Evolutionary conservation across 2,113 vertebrate genomes (phyloP).

Genomic region (Amblyopsis rosae): DNA sequence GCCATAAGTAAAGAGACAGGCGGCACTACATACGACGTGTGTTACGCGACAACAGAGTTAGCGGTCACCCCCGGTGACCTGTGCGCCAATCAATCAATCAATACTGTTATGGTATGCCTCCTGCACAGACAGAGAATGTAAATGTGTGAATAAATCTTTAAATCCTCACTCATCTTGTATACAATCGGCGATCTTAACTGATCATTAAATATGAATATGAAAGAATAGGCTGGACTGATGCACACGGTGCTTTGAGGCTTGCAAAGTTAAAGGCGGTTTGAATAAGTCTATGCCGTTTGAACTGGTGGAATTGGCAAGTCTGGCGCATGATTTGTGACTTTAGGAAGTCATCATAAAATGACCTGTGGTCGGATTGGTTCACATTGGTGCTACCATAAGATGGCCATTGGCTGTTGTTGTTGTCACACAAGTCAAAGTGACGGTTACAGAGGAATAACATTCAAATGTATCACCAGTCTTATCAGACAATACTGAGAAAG

Average conservation of each 20-base stretch:
- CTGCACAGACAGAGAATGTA: constrained; percentile 38
- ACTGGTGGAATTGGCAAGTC: neutral
- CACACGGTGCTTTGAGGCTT: constrained; percentile 19
- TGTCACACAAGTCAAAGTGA: constrained; percentile 1
- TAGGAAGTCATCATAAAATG: too few species aligned
- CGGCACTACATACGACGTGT: constrained; percentile 54
- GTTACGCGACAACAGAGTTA: constrained; percentile 68
- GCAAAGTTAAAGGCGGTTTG: neutral
- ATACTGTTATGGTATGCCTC: constrained; percentile 64
- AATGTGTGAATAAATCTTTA: constrained; percentile 63
- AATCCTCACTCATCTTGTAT: constrained; percentile 51
- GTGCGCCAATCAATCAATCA: constrained; percentile 69
- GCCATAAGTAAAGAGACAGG: constrained; percentile 64
- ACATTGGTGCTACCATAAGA: neutral
- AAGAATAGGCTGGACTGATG: constrained; percentile 23
- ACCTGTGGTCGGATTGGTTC: too few species aligned
- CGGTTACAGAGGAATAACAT: neutral
- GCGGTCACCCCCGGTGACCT: constrained; percentile 69
- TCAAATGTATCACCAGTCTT: too few species aligned
- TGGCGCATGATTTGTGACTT: neutral
- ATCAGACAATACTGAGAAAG: neutral
- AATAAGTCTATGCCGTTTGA: constrained; percentile 50
- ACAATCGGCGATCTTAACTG: constrained; percentile 32
- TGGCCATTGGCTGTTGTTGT: constrained; percentile 6
- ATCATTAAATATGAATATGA: constrained; percentile 44